phyloP scores from a whole-genome alignment of 2,797 vertebrate species.

The Poecilia wingei region DNA sequence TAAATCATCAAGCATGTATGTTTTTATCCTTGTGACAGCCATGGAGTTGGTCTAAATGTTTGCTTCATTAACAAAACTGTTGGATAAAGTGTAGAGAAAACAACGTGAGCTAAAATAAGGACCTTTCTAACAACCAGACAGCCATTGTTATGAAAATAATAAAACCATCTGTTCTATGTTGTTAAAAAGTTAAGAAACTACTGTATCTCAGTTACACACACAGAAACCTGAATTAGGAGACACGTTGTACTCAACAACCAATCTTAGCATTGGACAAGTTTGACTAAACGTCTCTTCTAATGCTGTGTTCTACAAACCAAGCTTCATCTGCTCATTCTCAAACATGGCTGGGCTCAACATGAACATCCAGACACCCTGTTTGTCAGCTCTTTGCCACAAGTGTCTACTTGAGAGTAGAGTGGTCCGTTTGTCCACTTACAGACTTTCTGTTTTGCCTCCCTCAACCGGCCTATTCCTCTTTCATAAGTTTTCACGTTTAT shows the following conservation, averaged over 20 bases:
- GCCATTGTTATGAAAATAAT: not conserved
- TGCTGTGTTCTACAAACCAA: not conserved
- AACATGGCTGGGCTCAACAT: not conserved
- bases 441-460: conserved; percentile 30
- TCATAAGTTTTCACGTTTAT: conserved; percentile 27
- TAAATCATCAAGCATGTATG: not conserved
- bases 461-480: conserved; percentile 11
- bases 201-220: not conserved
- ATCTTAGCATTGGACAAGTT: not conserved
- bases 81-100: not conserved
- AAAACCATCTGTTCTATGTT: not conserved
- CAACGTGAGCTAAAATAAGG: not conserved
- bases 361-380: conserved; percentile 15
- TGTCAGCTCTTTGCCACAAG: conserved; percentile 26
- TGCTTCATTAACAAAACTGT: not conserved
- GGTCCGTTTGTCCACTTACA: conserved; percentile 49
- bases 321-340: not conserved
- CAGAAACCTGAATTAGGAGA: not conserved
- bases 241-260: not conserved
- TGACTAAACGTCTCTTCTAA: not conserved
- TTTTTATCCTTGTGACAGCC: not conserved
- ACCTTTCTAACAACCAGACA: not conserved
- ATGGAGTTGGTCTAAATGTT: not conserved
- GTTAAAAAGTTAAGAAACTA: not conserved
- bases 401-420: conserved; percentile 36